Evolutionary conservation across 1,140 invertebrate species (phyloP), one percentile per base, ranked within the genome.

Genomic region (Musca vetustissima): DNA sequence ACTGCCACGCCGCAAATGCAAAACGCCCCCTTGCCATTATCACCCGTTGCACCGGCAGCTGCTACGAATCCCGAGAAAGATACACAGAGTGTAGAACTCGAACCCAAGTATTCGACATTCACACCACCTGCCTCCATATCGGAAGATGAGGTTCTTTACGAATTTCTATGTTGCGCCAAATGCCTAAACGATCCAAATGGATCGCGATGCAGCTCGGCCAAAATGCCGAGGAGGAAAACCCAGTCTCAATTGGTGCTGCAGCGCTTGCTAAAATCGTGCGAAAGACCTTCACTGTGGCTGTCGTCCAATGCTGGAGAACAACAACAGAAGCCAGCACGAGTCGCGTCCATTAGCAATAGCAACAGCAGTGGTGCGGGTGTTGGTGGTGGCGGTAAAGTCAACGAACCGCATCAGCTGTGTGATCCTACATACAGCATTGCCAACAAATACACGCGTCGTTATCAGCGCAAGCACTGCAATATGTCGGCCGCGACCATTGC

Each of bases 121-220:
- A 70, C 73, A 24, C 67, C 73, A n/a, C 71, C 74, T 61, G 32
- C 68, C 32, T 68, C 73, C 3, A 66, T 8, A n/a, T n/a, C 17
- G 8, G 71, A 25, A 24, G 72, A 73, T 24, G 81, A 82, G 47
- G 72, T 81, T 55, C 70, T 83, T 21, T 83, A 83, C 67, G 81
- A 83, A 71, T 81, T 83, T 66, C 64, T 83, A 13, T 83, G 81
- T 69, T 83, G 81, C 70, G 81, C 80, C 61, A 82, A 79, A 71
- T 83, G 81, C 64, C 78, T 81, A 74, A 81, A 81, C 71, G 80
- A 80, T 57, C 73, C 74, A 43, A 75, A 73, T n/a, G 55, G 70
- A 15, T 67, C 24, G 19, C 24, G 50, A 13, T 65, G 64, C 32
- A 49, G 25, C 17, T 59, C 55, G 8, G 19, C 11, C 15, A 61